Base-by-base conservation (phyloP, 2,113 vertebrate genomes). In the Girardinichthys multiradiatus region DNA sequence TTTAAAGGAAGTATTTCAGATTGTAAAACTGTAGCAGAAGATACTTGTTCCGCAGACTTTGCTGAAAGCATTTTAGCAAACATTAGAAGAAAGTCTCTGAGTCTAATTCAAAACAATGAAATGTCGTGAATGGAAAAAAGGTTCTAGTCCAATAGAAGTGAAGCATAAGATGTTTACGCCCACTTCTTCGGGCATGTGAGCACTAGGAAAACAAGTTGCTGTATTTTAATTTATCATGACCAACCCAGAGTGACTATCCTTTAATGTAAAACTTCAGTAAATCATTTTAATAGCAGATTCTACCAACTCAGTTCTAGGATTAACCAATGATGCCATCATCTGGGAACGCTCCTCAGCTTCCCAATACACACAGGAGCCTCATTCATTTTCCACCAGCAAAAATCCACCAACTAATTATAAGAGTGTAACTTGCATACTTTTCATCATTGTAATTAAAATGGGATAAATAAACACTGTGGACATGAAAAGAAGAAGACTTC, bases 31-130 rank as follows among this genome's bases (percentile, higher is more conserved):
- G 2, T 10, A 35, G 35, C 35, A 35, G 35, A 35, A 35, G 10
- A 35, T 35, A 2, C 5, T 35, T 10, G 10, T 7, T 35, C 6
- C 5, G 21, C 48, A 54, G 24, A 10, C 2, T 54, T 3, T 15
- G 9, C 21, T 11, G 48, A n/a, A n/a, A 24, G 24, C 48, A 54
- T n/a, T 54, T 54, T 24, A 7, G 6, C 48, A n/a, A 54, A 54
- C n/a, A 54, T 12, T 39, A 85, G 66, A 80, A 85, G 66, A 80
- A 88, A 84, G 83, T 33, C 86, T 83, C 86, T 79, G 84, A 29
- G 86, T 83, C 86, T 79, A 89, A 86, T 91, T 92, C 79, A 72
- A 87, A 93, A 89, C 82, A 87, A 90, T 81, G 84, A 81, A 8
- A 33, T 29, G 80, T 62, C 67, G 80, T 74, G 86, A 82, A 80